Evolutionary conservation across 2,888 invertebrate species (phyloP).

Genomic region (Caenorhabditis plicata): DNA sequence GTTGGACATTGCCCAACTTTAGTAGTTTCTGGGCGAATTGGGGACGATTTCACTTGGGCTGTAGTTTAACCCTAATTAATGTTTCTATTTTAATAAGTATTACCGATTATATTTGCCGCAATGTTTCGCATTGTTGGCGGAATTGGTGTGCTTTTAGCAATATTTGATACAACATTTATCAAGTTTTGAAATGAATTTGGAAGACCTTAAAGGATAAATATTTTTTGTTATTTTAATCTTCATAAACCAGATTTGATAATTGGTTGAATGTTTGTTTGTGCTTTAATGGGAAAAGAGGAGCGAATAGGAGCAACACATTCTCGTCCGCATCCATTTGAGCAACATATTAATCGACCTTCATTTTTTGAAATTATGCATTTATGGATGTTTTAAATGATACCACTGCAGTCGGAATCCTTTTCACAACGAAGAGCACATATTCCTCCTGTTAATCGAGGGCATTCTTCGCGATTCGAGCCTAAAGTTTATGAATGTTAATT

Average conservation of each 20-base stretch:
- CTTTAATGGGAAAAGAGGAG: conserved; percentile 34
- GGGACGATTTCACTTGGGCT: conserved; percentile 3
- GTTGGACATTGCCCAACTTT: conserved; percentile 34
- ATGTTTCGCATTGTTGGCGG: conserved; percentile 26
- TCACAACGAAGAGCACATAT: conserved; percentile 53
- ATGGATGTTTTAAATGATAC: too few relatives aligned
- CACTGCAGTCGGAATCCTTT: conserved; percentile 50
- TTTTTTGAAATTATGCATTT: too few relatives aligned
- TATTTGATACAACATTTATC: conserved; percentile 29
- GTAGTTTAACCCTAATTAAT: conserved; percentile 1
- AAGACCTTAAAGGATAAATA: conserved; percentile 11
- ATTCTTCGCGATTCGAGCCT: conserved; percentile 36
- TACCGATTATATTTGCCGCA: too few relatives aligned
- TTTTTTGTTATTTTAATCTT: too few relatives aligned
- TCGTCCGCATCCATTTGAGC: conserved; percentile 58
- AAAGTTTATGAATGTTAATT: too few relatives aligned
- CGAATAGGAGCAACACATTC: conserved; percentile 54
- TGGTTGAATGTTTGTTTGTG: conserved; percentile 1
- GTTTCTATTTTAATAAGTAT: too few relatives aligned
- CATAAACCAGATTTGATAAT: too few relatives aligned
- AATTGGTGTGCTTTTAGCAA: conserved; percentile 15
- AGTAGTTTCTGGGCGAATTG: conserved; percentile 15
- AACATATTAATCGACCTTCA: conserved; percentile 54
- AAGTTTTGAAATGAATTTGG: conserved; percentile 31
- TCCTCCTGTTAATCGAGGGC: conserved; percentile 55